Evolutionary conservation across 2,888 invertebrate genomes (phyloP).

Genomic region (Tanaodytes sp.): DNA sequence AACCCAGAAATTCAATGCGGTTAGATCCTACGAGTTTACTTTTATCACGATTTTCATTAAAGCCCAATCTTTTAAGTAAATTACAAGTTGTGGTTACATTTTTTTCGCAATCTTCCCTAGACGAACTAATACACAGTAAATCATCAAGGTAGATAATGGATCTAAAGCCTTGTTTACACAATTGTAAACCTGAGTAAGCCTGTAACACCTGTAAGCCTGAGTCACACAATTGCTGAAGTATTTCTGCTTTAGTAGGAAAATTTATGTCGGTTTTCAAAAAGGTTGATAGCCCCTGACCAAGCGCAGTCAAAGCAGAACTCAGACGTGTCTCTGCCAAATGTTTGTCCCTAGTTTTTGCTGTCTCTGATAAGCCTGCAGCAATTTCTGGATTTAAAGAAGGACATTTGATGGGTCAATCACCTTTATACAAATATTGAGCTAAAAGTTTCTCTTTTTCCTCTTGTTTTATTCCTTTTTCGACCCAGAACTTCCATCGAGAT

Average conservation of each 20-base stretch:
- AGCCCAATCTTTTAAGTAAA: constrained; percentile 9
- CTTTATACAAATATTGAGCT: not conserved
- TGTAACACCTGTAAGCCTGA: no score
- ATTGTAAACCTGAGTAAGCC: no score
- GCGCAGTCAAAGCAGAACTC: not conserved
- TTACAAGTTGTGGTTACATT: constrained; percentile 1
- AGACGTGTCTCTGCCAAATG: not conserved
- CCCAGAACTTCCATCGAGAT: not conserved
- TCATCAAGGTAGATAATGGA: constrained; percentile 9
- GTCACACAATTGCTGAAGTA: not conserved
- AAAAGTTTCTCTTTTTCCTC: not conserved
- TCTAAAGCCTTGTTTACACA: not conserved
- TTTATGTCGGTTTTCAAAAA: not conserved
- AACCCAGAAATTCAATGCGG: constrained; percentile 15
- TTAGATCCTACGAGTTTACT: not conserved
- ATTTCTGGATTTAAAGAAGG: constrained; percentile 12
- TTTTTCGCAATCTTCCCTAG: not conserved
- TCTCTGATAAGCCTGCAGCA: not conserved
- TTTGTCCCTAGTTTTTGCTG: not conserved
- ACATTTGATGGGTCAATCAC: not conserved
- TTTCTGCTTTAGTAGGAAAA: not conserved
- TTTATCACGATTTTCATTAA: constrained; percentile 4
- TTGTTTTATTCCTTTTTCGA: not conserved
- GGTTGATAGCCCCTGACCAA: not conserved
- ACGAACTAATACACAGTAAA: not conserved